Conservation (phyloP, 2,888 invertebrate genomes). For the Scelioninae gen. 1 region DNA sequence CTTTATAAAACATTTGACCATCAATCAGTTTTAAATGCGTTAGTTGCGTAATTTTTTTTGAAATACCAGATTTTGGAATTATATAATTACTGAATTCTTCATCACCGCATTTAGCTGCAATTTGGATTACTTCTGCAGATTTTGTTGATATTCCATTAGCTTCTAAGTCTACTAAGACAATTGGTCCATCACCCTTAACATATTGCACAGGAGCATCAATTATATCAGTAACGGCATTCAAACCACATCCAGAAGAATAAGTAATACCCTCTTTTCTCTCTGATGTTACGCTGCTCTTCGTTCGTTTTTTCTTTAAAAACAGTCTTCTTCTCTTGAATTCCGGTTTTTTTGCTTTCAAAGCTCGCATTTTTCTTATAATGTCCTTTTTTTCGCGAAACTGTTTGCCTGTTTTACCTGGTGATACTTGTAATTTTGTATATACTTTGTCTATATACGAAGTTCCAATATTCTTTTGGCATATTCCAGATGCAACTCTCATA, state of each 20-base stretch:
- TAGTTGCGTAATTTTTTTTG: too few species aligned
- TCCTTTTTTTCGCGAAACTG: background rate
- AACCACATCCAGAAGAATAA: conserved; percentile 4
- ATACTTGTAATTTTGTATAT: background rate
- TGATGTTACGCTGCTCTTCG: background rate
- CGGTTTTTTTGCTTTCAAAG: background rate
- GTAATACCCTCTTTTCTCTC: conserved; percentile 2
- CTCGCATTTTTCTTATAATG: background rate
- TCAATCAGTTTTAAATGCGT: too few species aligned
- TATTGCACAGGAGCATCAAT: too few species aligned
- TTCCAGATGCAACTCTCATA: conserved; percentile 43
- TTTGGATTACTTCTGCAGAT: too few species aligned
- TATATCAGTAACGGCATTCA: background rate
- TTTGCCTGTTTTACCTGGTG: background rate
- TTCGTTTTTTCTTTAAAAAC: background rate
- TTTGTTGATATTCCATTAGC: too few species aligned
- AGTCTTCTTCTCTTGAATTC: background rate
- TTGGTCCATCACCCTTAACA: too few species aligned
- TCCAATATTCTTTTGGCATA: conserved; percentile 47
- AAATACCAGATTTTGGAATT: too few species aligned
- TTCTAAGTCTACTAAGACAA: too few species aligned
- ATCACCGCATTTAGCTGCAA: too few species aligned
- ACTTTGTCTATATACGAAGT: background rate
- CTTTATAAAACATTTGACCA: too few species aligned
- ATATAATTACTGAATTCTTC: too few species aligned